Conservation (phyloP, 2,888 invertebrate species). For the Heliconius sara region DNA sequence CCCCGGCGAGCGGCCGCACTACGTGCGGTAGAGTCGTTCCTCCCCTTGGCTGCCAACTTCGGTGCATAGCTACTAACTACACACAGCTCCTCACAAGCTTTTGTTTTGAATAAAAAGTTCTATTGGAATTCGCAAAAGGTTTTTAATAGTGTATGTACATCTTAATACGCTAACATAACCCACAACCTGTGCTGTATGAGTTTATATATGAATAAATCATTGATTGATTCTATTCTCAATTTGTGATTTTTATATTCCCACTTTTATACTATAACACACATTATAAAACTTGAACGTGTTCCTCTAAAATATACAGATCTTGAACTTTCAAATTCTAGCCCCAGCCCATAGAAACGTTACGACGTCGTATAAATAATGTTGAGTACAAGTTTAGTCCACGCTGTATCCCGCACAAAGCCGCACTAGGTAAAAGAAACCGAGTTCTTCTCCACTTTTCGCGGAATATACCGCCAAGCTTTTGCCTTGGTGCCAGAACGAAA, state of each 20-base stretch:
- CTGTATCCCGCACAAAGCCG: too few species aligned
- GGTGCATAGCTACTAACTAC: conserved; percentile 42
- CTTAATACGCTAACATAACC: not conserved
- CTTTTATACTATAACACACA: too few species aligned
- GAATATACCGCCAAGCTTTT: too few species aligned
- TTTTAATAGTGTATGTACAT: not conserved
- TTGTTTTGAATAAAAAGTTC: conserved; percentile 22
- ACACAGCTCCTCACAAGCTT: conserved; percentile 30
- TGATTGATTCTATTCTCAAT: not conserved
- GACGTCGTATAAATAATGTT: not conserved
- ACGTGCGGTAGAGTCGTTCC: conserved; percentile 43
- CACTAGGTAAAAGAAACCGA: too few species aligned
- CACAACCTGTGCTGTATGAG: not conserved
- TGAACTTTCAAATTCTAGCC: not conserved
- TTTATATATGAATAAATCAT: not conserved
- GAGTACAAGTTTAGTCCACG: not conserved
- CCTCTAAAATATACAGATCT: too few species aligned
- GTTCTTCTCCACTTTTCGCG: too few species aligned
- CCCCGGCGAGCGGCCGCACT: conserved; percentile 57
- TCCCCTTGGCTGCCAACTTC: conserved; percentile 48
- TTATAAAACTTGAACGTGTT: too few species aligned
- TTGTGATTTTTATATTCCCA: not conserved
- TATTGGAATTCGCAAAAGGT: not conserved
- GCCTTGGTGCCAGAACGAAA: too few species aligned
- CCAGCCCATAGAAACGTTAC: too few species aligned